Evolutionary conservation across 2,113 vertebrate genomes (phyloP), one percentile per base, ranked within the genome.

Genomic region (Daubentonia madagascariensis): DNA sequence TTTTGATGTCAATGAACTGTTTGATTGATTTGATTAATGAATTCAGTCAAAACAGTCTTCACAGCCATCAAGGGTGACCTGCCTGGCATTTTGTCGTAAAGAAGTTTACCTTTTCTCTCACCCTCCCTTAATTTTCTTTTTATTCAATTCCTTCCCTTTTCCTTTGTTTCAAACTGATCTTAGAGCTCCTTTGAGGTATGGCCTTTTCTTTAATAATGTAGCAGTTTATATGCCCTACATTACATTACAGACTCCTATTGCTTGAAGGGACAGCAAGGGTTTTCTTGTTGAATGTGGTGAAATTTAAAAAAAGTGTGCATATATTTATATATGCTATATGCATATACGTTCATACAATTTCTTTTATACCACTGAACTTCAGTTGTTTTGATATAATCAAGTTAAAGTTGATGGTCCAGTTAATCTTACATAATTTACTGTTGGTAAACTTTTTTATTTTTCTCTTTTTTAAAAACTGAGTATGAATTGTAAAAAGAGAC

Each of bases 11-110:
- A 94, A 76, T 89, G 87, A 95, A 85, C 61, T 80, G 43, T 95
- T 84, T 37, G 90, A 96, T 97, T 30, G 30, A 85, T 96, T 92
- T 92, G 84, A 94, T 92, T 70, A 96, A 92, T 95, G 65, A 87
- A 88, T 80, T 86, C 75, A 80, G 37, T 86, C 63, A 12, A 40
- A 68, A 85, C n/a, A 54, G 30, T 75, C 54, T 93, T 85, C 61
- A 59, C 13, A 72, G n/a, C 70, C 45, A 17, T 96, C 59, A 40
- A 3, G 50, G 84, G n/a, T 81, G 79, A 61, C 35, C 85, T 95
- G 68, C 30, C 59, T 61, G 91, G 79, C 32, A 5, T 54, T 96
- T 43, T 81, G 57, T 85, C 79, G 96, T 45, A 87, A 68, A 89
- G 75, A 95, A 81, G 45, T 85, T 89, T 59, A 35, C n/a, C 14